phyloP scores from a whole-genome alignment of 1,140 invertebrate genomes.

The Drosophila repleta region DNA sequence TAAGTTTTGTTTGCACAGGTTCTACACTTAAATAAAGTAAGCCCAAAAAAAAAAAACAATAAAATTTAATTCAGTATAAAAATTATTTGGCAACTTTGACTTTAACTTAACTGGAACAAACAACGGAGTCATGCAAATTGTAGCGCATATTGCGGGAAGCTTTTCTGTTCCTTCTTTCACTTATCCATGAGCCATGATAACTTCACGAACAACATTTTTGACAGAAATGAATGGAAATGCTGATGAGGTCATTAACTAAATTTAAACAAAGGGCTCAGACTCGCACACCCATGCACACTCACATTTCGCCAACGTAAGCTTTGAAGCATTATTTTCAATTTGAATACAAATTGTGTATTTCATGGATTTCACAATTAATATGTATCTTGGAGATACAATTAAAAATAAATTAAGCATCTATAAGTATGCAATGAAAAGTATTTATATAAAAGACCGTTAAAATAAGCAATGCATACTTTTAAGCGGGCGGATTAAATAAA shows the following conservation, averaged over 20 bases:
- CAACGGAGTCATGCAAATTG: constrained; percentile 1
- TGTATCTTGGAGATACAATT: constrained; percentile 59
- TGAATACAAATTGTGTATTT: no score
- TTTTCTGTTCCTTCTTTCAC: constrained; percentile 7
- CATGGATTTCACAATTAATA: constrained; percentile 47
- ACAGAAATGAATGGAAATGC: constrained; percentile 69
- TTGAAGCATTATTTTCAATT: constrained; percentile 28
- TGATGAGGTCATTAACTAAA: constrained; percentile 50
- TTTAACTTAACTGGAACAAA: background rate
- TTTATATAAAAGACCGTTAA: constrained; percentile 1
- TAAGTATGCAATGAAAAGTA: constrained; percentile 19
- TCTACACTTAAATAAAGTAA: no score
- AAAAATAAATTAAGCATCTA: background rate
- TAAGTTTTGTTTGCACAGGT: no score
- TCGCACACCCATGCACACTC: no score
- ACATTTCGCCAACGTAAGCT: no score
- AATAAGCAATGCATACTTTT: constrained; percentile 20
- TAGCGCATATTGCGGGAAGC: constrained; percentile 29
- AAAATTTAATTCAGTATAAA: background rate
- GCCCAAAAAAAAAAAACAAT: no score
- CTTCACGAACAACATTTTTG: constrained; percentile 40
- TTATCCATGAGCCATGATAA: no score
- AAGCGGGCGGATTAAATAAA: constrained; percentile 10
- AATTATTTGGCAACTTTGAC: background rate
- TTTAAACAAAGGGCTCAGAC: no score